Percentiles rank a stretch among this genome's conserved stretches.
phyloP scores from a whole-genome alignment of 2,888 invertebrate genomes.

The Tetragnatha montana region DNA sequence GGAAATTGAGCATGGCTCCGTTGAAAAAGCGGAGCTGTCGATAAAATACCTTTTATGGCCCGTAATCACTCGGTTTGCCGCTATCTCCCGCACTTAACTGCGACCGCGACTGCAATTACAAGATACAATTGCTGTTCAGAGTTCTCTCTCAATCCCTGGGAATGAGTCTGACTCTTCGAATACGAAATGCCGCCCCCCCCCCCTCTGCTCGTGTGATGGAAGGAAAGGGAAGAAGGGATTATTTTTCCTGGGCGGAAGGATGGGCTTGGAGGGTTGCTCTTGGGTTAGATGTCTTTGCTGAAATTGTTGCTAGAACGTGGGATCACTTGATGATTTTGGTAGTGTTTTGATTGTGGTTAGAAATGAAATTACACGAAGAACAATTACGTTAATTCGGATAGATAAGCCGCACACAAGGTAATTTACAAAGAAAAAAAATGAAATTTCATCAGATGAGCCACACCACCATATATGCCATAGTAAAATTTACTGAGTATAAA shows the following conservation, averaged over 20 bases:
- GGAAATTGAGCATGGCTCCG: slow-evolving; percentile 34
- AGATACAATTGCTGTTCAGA: slow-evolving; percentile 60
- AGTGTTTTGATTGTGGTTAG: no score
- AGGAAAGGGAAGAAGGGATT: no score
- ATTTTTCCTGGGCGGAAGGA: slow-evolving; percentile 32
- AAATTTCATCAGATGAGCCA: no score
- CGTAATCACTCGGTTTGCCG: slow-evolving; percentile 49
- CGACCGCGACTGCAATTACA: slow-evolving; percentile 59
- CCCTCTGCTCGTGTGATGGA: background rate
- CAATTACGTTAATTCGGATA: no score
- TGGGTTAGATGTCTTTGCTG: background rate
- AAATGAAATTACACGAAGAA: no score
- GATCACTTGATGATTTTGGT: no score
- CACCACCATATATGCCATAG: no score
- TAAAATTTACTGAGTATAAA: no score
- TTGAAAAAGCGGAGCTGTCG: slow-evolving; percentile 34
- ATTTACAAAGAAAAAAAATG: no score
- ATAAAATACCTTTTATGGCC: slow-evolving; percentile 61
- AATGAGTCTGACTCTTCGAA: slow-evolving; percentile 42
- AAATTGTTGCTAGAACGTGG: no score
- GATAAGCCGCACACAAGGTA: no score
- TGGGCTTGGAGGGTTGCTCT: slow-evolving; percentile 10
- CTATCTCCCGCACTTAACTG: slow-evolving; percentile 52
- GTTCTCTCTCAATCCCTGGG: slow-evolving; percentile 34
- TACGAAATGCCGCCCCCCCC: slow-evolving; percentile 19